Base-by-base conservation (phyloP, 2,113 vertebrate genomes). In the Gymnocephalus cernua region DNA sequence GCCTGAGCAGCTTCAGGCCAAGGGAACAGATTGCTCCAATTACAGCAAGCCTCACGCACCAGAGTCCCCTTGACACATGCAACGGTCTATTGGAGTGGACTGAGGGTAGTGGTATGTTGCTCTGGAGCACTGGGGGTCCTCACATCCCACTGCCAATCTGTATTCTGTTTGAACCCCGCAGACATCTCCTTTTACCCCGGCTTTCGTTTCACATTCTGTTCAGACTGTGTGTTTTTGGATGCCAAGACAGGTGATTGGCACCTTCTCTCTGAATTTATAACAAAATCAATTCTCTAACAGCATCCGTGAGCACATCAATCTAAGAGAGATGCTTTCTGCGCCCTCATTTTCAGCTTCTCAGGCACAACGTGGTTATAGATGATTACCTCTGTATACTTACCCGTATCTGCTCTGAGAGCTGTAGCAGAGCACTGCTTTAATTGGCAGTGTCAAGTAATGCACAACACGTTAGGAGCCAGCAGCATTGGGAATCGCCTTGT, bases 21-120 rank as follows among this genome's bases (percentile, higher is more conserved):
- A 86, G 87, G 85, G 88, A 94, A 93, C 90, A 93, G 93, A 94
- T 93, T 93, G 91, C 82, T 91, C 92, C 94, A 94, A 94, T 95
- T 95, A 95, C 93, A 92, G 87, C 83, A 61, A 90, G 84, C 85
- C 90, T 93, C 91, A 90, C 73, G 73, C 86, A 87, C 88, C 68
- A 62, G 62, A 86, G 88, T 93, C 92, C 87, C 93, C 91, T 61
- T 87, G 92, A 91, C 88, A 91, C 91, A 76, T 76, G 83, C 88
- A 90, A 87, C 82, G 85, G 77, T 89, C 88, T 85, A 79, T 70
- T 93, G 89, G 87, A 94, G 91, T 92, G 87, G 91, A 91, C 92
- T 93, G 90, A 75, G 89, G 87, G 86, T 92, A 79, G 87, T 87
- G 88, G 85, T 87, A 77, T 91, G 90, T 81, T 88, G 86, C 91